Conservation (phyloP, 2,888 invertebrate genomes). For the Myopa tessellatipennis region DNA sequence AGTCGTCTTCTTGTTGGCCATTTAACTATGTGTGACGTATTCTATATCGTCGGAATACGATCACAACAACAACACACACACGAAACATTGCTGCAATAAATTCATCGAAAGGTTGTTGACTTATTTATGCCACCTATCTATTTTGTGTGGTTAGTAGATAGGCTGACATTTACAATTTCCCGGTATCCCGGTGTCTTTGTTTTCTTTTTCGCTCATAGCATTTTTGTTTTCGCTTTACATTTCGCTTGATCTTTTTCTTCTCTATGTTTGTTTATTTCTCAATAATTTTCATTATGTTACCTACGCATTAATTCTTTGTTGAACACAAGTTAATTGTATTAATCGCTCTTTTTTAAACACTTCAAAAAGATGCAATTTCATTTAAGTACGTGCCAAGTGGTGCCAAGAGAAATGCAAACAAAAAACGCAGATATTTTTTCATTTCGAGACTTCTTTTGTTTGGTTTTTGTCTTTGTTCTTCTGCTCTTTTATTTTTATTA, state of each 20-base stretch:
- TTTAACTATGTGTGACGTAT: not conserved
- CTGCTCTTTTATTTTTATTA: conserved; percentile 13
- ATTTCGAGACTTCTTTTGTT: not conserved
- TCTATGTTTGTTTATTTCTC: not conserved
- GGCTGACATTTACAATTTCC: not conserved
- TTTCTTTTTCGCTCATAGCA: not conserved
- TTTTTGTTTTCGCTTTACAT: not conserved
- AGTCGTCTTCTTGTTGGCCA: not conserved
- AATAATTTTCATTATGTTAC: not conserved
- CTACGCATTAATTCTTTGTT: conserved; percentile 1
- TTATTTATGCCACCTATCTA: not conserved
- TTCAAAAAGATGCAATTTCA: not conserved
- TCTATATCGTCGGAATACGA: not conserved
- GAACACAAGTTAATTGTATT: conserved; percentile 5
- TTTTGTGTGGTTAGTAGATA: not conserved
- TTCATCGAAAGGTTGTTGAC: conserved; percentile 21
- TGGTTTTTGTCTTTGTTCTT: not conserved
- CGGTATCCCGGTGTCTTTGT: not conserved
- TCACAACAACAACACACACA: not conserved
- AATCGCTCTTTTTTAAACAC: conserved; percentile 11
- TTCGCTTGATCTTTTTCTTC: not conserved
- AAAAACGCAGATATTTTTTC: conserved; percentile 27
- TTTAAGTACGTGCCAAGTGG: not conserved
- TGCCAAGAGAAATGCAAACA: not conserved
- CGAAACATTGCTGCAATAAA: not conserved